Evolutionary conservation across 1,140 invertebrate species (phyloP), one percentile per base, ranked within the genome.

Genomic region (Lithobius niger): DNA sequence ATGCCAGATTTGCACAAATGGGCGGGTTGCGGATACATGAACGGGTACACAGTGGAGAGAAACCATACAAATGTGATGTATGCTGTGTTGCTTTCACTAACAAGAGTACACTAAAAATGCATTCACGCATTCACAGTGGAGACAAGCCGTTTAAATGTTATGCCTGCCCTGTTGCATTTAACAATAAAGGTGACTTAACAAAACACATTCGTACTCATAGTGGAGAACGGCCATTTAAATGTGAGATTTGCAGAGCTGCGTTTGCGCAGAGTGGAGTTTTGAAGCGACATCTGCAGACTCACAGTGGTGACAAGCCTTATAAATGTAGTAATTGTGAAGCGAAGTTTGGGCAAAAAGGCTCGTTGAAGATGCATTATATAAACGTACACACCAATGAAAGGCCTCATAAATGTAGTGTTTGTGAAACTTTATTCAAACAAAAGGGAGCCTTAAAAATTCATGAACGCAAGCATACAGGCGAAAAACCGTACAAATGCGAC

Each of bases 191-290:
- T 10, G 22, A 21, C 6, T 19, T 47, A 22, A 47, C 15, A 47
- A 62, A 65, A 21, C 69, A 70, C 44, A 60, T 69, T 47, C 63
- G 67, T 40, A 69, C 67, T 27, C 69, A 71, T 58, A 68, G 65
- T 6, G 68, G 68, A 13, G 65, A 68, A 25, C 66, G 67, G 51
- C 67, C 66, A 16, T 67, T 68, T 52, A 63, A 65, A 47, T 76
- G 74, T 57, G 64, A 67, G 6, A 65, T 70, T 19, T 76, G 74
- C 59, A 64, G 64, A 2, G 67, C 71, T 49, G 64, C 67, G 3
- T 75, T 75, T 60, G 63, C 67, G 25, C 63, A 67, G 27, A 61
- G 68, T 15, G 70, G 69, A 22, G 69, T 73, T 55, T 66, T 74
- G 59, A 69, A 70, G 55, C 68, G 70, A 44, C 74, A 75, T 59